phyloP scores from a whole-genome alignment of 2,797 vertebrate species.

The Eleutherodactylus coqui region DNA sequence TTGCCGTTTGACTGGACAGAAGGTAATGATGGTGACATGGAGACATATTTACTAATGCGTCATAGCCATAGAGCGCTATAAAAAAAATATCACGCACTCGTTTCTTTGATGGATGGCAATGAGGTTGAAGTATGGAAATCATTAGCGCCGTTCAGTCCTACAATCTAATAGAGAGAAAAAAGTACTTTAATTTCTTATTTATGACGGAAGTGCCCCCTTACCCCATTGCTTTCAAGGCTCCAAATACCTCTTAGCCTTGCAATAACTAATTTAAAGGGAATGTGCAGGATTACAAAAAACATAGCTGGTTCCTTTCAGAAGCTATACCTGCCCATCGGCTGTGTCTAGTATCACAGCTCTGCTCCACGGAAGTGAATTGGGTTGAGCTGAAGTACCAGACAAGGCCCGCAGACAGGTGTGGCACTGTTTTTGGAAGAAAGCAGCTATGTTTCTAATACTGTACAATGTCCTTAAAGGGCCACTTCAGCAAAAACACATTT shows the following conservation, averaged over 20 bases:
- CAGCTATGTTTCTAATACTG: neutral
- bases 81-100: neutral
- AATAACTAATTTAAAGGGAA: neutral
- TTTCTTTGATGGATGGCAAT: neutral
- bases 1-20: neutral
- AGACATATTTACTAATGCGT: neutral
- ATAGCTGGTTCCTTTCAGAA: neutral
- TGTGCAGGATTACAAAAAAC: neutral
- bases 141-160: neutral
- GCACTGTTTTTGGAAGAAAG: neutral
- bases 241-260: no score
- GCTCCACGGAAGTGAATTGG: neutral
- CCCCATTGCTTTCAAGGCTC: no score
- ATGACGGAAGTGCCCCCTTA: no score
- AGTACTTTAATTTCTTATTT: no score
- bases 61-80: neutral
- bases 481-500: no score
- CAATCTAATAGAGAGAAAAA: no score
- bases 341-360: neutral
- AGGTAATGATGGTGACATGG: neutral
- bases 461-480: no score
- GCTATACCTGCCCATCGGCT: neutral
- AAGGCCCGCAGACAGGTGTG: neutral
- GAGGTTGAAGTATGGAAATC: neutral
- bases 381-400: neutral